Conservation (phyloP, 2,888 invertebrate genomes). For the Cenopis cana region DNA sequence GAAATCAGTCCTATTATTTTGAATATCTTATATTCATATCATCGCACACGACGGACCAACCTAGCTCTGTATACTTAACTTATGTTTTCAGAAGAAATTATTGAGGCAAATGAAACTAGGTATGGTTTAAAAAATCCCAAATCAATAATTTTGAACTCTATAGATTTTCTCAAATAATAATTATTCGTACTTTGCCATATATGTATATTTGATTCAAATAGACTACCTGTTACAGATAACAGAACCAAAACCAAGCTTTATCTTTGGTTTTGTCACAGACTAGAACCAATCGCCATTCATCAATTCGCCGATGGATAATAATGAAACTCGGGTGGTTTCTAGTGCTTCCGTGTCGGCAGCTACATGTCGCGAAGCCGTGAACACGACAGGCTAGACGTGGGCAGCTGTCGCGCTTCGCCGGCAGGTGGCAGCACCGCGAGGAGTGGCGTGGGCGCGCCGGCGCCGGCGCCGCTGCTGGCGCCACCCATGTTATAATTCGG, state of each 20-base stretch:
- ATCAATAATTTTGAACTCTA: no score
- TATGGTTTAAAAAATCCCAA: no score
- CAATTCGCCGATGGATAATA: no score
- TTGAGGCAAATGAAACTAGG: no score
- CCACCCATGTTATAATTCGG: conserved; percentile 82
- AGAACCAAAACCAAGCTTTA: neutral
- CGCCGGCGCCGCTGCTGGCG: conserved; percentile 76
- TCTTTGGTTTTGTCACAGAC: neutral
- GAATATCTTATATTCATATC: no score
- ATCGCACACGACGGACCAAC: no score
- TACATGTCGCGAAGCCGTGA: neutral
- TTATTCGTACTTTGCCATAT: no score
- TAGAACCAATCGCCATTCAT: neutral
- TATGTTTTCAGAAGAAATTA: no score
- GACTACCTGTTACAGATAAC: neutral
- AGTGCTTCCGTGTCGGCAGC: neutral
- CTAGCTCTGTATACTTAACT: no score
- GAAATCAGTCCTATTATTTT: no score
- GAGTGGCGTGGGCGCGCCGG: conserved; percentile 48
- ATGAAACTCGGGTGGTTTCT: neutral
- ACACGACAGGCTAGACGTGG: conserved; percentile 9
- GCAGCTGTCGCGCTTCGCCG: conserved; percentile 18
- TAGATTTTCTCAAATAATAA: no score
- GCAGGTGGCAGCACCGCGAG: conserved; percentile 36
- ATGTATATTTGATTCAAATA: no score